Evolutionary conservation across 2,113 vertebrate species (phyloP).

Genomic region (Bettongia penicillata): DNA sequence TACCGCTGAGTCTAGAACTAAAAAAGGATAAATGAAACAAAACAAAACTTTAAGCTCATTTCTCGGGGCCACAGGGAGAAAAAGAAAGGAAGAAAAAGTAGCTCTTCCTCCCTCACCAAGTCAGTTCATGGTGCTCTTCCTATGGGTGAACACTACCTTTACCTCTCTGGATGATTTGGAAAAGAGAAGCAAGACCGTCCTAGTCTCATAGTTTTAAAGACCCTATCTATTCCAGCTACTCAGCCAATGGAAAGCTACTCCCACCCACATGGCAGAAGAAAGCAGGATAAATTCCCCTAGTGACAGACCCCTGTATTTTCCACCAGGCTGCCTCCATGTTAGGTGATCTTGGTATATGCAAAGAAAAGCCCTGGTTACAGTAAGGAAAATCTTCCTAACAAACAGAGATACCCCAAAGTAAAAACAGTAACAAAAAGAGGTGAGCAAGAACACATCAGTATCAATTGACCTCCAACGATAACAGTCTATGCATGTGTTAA

Average conservation of each 20-base stretch:
- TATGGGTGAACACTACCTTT: too few relatives aligned
- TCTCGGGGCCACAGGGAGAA: too few relatives aligned
- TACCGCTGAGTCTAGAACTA: background rate
- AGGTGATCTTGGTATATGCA: background rate
- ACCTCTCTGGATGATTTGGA: background rate
- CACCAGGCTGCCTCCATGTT: background rate
- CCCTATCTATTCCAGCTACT: background rate
- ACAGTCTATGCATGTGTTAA: background rate
- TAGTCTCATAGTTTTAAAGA: background rate
- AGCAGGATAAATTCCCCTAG: background rate
- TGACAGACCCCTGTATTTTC: background rate
- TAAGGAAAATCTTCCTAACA: too few relatives aligned
- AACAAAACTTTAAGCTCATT: background rate
- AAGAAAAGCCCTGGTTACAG: background rate
- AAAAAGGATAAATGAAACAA: background rate
- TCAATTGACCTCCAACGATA: background rate
- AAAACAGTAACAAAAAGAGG: background rate
- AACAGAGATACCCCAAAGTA: background rate
- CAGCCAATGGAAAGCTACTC: background rate
- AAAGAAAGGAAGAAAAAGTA: too few relatives aligned
- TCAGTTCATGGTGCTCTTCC: too few relatives aligned
- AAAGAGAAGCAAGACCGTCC: background rate
- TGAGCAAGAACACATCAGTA: background rate
- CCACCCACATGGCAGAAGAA: background rate
- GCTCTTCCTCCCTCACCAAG: too few relatives aligned